phyloP scores from a whole-genome alignment of 2,113 vertebrate genomes.

The Cathartes aura region DNA sequence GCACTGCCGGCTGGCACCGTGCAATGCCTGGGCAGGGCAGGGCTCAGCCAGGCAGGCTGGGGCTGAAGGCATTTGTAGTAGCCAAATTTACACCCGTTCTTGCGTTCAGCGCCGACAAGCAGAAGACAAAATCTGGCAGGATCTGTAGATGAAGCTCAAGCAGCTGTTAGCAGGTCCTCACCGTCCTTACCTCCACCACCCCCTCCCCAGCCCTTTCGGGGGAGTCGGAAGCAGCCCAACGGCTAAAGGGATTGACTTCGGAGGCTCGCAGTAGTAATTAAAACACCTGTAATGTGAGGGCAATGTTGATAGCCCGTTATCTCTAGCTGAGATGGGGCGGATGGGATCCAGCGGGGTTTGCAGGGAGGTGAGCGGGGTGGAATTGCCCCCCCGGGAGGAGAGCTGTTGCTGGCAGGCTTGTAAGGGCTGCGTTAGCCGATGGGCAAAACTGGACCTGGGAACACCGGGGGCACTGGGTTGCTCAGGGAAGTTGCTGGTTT shows the following conservation, averaged over 20 bases:
- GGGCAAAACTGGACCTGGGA: background rate
- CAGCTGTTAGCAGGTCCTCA: accelerated
- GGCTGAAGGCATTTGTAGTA: background rate
- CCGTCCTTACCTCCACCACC: background rate
- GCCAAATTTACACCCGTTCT: background rate
- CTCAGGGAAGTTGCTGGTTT: background rate
- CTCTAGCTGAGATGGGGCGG: background rate
- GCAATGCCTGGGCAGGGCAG: background rate
- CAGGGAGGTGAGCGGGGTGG: background rate
- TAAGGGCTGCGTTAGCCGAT: background rate
- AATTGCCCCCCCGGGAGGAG: background rate
- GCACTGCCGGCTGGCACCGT: background rate
- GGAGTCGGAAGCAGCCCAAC: background rate
- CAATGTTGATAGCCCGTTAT: accelerated
- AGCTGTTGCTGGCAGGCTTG: background rate
- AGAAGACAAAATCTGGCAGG: background rate
- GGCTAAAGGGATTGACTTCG: background rate
- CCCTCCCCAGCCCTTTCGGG: background rate
- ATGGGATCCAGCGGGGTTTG: background rate
- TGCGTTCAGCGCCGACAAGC: accelerated
- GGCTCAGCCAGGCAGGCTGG: background rate
- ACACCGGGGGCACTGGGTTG: background rate
- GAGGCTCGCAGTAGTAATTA: background rate
- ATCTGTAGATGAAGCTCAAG: background rate
- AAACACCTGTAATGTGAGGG: background rate